A percentile compares a stretch with the other conserved stretches of the same genome.
phyloP scores from a whole-genome alignment of 2,888 invertebrate species.

The Protodeltote pygarga region DNA sequence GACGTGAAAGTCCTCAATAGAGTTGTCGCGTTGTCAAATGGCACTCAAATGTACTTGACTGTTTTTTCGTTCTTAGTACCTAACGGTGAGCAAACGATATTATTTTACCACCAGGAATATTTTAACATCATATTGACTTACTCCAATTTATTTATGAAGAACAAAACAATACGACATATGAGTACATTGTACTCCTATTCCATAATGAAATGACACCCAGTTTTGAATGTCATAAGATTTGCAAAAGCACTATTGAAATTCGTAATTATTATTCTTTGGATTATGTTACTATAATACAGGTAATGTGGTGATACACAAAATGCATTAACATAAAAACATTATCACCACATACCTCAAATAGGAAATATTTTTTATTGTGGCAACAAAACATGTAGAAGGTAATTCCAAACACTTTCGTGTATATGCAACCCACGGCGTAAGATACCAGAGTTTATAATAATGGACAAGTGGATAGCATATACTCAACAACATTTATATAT shows the following conservation, averaged over 20 bases:
- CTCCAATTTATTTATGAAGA: neutral
- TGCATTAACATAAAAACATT: slow-evolving; percentile 11
- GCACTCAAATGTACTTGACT: slow-evolving; percentile 77
- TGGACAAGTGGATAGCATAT: slow-evolving; percentile 46
- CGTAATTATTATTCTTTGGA: slow-evolving; percentile 25
- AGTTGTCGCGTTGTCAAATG: slow-evolving; percentile 67
- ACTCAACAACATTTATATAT: slow-evolving; percentile 39
- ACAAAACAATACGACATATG: neutral
- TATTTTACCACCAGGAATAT: slow-evolving; percentile 17
- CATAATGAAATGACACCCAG: neutral
- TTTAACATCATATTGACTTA: slow-evolving; percentile 5
- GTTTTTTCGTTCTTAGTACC: slow-evolving; percentile 50
- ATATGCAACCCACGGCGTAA: slow-evolving; percentile 35
- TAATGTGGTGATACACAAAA: slow-evolving; percentile 4
- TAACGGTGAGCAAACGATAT: slow-evolving; percentile 23
- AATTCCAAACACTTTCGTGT: slow-evolving; percentile 26
- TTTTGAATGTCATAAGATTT: slow-evolving; percentile 3
- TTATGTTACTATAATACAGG: slow-evolving; percentile 14
- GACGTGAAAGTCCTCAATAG: slow-evolving; percentile 42
- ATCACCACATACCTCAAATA: slow-evolving; percentile 9
- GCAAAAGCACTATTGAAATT: slow-evolving; percentile 11
- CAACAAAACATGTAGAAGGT: slow-evolving; percentile 1
- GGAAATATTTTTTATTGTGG: slow-evolving; percentile 11
- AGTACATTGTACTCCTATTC: neutral
- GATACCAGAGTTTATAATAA: slow-evolving; percentile 35